phyloP scores from a whole-genome alignment of 2,797 vertebrate species.

The Propithecus perrieri region DNA sequence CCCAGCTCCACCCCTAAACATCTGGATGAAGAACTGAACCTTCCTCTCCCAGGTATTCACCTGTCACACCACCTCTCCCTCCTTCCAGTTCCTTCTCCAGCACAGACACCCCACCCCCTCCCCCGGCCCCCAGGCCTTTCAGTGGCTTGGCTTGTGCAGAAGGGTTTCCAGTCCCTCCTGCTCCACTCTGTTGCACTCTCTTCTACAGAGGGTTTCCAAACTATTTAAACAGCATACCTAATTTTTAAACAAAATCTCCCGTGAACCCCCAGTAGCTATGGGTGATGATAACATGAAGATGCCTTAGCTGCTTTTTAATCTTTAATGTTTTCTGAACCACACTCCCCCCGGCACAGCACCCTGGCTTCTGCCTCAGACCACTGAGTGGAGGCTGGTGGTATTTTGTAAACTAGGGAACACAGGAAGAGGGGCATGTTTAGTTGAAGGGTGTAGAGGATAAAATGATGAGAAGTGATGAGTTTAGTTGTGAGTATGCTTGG shows the following conservation, averaged over 20 bases:
- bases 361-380: background rate
- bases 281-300: background rate
- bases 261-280: background rate
- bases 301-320: background rate
- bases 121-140: background rate
- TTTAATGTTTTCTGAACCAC: background rate
- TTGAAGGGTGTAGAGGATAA: too few relatives aligned
- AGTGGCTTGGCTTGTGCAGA: background rate
- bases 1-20: background rate
- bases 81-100: background rate
- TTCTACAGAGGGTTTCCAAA: background rate
- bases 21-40: background rate
- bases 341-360: too few relatives aligned
- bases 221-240: background rate
- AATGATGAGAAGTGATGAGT: background rate
- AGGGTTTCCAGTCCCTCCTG: background rate
- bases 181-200: background rate
- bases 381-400: background rate
- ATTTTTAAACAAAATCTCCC: background rate
- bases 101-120: rapidly evolving
- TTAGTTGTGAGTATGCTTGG: background rate
- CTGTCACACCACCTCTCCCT: background rate
- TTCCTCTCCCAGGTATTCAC: background rate
- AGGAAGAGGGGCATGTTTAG: background rate
- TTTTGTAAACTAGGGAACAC: background rate